A percentile compares a stretch with the other conserved stretches of the same genome.
phyloP scores from a whole-genome alignment of 2,888 invertebrate genomes.

The Hydrotaea cyrtoneurina region DNA sequence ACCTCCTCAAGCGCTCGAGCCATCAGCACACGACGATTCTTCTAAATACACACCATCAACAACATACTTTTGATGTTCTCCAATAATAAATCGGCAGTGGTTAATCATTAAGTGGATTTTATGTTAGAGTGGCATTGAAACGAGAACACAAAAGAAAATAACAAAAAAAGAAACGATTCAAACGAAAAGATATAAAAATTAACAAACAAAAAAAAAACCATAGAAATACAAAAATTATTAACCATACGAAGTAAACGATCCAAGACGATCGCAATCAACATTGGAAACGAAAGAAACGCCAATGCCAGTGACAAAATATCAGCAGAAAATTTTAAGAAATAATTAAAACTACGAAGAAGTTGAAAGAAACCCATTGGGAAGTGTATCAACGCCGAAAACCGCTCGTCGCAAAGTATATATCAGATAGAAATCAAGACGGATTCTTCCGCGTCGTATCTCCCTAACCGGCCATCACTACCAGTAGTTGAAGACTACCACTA shows the following conservation, averaged over 20 bases:
- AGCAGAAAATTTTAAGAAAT: not conserved
- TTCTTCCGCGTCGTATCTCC: constrained; percentile 3
- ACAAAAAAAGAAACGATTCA: not conserved
- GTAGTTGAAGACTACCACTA: constrained; percentile 24
- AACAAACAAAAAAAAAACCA: constrained; percentile 1
- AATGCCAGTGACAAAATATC: constrained; percentile 22
- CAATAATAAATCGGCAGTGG: constrained; percentile 28
- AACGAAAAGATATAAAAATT: constrained; percentile 22
- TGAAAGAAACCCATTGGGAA: not conserved
- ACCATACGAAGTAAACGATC: not conserved
- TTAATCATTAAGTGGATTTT: constrained; percentile 46
- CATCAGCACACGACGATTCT: constrained; percentile 15
- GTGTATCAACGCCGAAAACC: not conserved
- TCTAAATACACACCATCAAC: constrained; percentile 13
- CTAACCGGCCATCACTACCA: constrained; percentile 37
- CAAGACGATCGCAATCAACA: not conserved
- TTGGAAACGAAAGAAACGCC: not conserved
- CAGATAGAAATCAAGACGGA: constrained; percentile 44
- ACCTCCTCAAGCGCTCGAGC: not conserved
- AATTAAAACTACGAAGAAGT: not conserved
- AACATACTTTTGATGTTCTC: constrained; percentile 20
- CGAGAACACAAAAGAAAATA: constrained; percentile 6
- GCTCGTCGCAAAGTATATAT: not conserved
- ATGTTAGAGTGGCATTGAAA: constrained; percentile 48
- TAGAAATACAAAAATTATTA: not conserved